Conservation (phyloP, 2,888 invertebrate species). For the Meta bourneti region DNA sequence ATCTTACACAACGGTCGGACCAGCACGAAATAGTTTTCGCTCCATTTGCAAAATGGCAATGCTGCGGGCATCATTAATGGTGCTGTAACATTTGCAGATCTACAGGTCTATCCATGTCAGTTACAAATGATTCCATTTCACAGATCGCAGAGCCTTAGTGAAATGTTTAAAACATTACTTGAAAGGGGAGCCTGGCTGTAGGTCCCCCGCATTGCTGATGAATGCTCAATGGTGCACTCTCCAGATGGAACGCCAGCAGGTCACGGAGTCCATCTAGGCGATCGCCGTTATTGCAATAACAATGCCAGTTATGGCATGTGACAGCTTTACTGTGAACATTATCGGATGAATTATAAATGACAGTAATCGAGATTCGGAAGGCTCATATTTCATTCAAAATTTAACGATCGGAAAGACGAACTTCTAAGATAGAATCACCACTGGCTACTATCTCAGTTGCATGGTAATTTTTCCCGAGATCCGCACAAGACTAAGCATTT, state of each 20-base stretch:
- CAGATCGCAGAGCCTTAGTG: slow-evolving; percentile 48
- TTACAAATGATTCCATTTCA: slow-evolving; percentile 37
- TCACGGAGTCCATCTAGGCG: slow-evolving; percentile 49
- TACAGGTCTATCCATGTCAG: slow-evolving; percentile 40
- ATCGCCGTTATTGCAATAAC: slow-evolving; percentile 62
- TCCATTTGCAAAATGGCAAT: neutral
- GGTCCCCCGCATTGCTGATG: slow-evolving; percentile 43
- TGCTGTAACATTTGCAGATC: slow-evolving; percentile 28
- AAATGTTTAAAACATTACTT: slow-evolving; percentile 64
- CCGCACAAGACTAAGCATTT: neutral
- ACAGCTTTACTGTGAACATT: slow-evolving; percentile 68
- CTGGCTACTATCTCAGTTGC: slow-evolving; percentile 30
- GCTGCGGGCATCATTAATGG: slow-evolving; percentile 1
- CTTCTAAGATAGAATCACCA: slow-evolving; percentile 34
- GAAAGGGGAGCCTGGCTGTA: slow-evolving; percentile 19
- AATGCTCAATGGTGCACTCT: slow-evolving; percentile 34
- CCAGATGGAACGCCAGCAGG: slow-evolving; percentile 13
- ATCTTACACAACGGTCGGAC: neutral
- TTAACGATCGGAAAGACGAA: slow-evolving; percentile 53
- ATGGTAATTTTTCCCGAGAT: slow-evolving; percentile 37
- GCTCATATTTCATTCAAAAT: slow-evolving; percentile 70
- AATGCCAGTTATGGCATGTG: slow-evolving; percentile 58
- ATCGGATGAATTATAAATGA: slow-evolving; percentile 69
- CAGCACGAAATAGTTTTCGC: neutral
- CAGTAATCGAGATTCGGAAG: slow-evolving; percentile 31